Base-by-base conservation (phyloP, 64 coral and sea anemone species). In the Astreopora myriophthalma region DNA sequence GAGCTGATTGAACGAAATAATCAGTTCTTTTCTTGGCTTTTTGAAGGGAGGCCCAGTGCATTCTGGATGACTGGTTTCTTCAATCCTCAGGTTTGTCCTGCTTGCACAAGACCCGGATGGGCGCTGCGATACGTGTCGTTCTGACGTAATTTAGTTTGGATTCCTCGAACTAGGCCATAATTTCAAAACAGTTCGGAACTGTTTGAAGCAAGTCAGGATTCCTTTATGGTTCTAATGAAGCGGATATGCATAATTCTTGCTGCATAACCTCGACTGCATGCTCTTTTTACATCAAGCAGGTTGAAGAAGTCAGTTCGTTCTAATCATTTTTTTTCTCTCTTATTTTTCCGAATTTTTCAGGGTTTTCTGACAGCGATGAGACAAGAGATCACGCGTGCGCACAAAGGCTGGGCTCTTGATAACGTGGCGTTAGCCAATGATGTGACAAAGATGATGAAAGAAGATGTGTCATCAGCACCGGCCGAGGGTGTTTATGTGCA, bases 31-130 rank as follows among this genome's bases (percentile, higher is more conserved):
- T 74, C 96, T 2, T 98, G 96, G 96, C 26, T 98, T n/a, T 93
- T 95, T 79, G 96, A 98, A 5, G 96, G 96, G 69, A 89, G 96
- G 74, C 96, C 96, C 3, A 91, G 19, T 31, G 79, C 69, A 71
- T 98, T 98, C 44, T 98, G 96, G 96, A 98, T 98, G 96, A 98
- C 96, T 31, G 96, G 96, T 29, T 98, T 98, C 77, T 98, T 98
- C 75, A 98, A 98, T 30, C 96, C 96, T 66, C 96, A 98, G 90
- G 96, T 98, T 85, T 39, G 65, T 49, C 16, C 33, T 27, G 8
- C 16, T 33, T 42, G 13, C 44, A n/a, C n/a, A n/a, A n/a, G n/a
- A n/a, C n/a, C n/a, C n/a, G n/a, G n/a, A n/a, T n/a, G n/a, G n/a
- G n/a, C n/a, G n/a, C n/a, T n/a, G n/a, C n/a, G n/a, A n/a, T n/a